phyloP scores from a whole-genome alignment of 2,888 invertebrate species.

The Galerucella nymphaeae region DNA sequence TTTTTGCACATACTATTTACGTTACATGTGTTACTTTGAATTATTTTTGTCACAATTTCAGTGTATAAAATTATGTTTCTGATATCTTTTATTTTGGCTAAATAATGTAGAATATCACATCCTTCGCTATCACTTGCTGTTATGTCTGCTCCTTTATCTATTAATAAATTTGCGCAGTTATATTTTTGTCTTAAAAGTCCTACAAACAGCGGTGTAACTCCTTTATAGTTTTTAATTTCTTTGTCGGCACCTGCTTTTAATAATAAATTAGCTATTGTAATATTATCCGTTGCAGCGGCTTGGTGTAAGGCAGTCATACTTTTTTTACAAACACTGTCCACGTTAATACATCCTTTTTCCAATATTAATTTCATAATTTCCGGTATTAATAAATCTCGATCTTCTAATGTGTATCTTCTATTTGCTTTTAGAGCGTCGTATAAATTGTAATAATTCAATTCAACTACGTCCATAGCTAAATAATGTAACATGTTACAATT shows the following conservation, averaged over 20 bases:
- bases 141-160: conserved; percentile 1
- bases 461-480: neutral
- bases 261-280: neutral
- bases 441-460: neutral
- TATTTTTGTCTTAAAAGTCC: conserved; percentile 4
- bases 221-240: neutral
- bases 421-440: neutral
- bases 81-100: conserved; percentile 6
- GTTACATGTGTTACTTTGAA: neutral
- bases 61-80: neutral
- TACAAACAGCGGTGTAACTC: neutral
- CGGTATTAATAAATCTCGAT: neutral
- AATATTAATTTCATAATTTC: neutral
- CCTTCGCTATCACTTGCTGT: neutral
- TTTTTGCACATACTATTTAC: neutral
- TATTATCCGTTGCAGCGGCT: neutral
- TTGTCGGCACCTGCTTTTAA: neutral
- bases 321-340: neutral
- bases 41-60: neutral
- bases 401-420: neutral
- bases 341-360: neutral
- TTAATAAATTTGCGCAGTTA: neutral
- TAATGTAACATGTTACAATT: neutral
- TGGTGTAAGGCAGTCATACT: conserved; percentile 5
- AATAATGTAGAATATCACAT: neutral